phyloP scores from a whole-genome alignment of 2,888 invertebrate species.

The Thera obeliscata region DNA sequence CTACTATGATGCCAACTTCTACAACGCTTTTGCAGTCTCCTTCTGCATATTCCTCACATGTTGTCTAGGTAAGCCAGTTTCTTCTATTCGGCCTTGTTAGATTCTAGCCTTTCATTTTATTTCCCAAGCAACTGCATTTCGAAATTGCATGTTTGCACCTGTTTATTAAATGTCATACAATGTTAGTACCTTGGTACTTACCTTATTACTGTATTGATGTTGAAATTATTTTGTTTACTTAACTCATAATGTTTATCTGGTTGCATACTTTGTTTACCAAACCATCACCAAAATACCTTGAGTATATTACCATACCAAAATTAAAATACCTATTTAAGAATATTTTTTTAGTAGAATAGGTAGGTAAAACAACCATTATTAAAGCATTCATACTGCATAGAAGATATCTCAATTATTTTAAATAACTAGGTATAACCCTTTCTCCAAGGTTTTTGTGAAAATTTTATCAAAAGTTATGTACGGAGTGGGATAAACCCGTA shows the following conservation, averaged over 20 bases:
- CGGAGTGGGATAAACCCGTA: too few relatives aligned
- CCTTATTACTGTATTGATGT: neutral
- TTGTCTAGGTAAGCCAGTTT: slow-evolving; percentile 83
- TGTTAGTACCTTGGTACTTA: slow-evolving; percentile 14
- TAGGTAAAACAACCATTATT: too few relatives aligned
- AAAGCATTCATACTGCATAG: too few relatives aligned
- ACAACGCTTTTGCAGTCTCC: slow-evolving; percentile 85
- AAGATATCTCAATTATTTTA: too few relatives aligned
- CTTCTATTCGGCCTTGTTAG: slow-evolving; percentile 31
- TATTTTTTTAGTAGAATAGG: too few relatives aligned
- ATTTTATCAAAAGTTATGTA: too few relatives aligned
- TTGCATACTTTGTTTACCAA: too few relatives aligned
- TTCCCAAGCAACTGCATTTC: slow-evolving; percentile 45
- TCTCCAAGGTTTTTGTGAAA: too few relatives aligned
- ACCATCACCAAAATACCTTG: neutral
- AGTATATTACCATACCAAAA: neutral
- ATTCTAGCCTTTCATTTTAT: slow-evolving; percentile 52
- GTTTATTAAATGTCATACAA: slow-evolving; percentile 44
- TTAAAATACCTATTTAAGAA: neutral
- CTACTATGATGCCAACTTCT: slow-evolving; percentile 83
- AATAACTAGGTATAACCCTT: too few relatives aligned
- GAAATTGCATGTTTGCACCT: slow-evolving; percentile 36
- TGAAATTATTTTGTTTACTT: neutral
- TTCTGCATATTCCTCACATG: slow-evolving; percentile 87
- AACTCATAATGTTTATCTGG: neutral